Percentiles rank a stretch among this genome's conserved stretches.
Conservation (phyloP, 2,888 invertebrate genomes). For the Tetrapedia diversipes region DNA sequence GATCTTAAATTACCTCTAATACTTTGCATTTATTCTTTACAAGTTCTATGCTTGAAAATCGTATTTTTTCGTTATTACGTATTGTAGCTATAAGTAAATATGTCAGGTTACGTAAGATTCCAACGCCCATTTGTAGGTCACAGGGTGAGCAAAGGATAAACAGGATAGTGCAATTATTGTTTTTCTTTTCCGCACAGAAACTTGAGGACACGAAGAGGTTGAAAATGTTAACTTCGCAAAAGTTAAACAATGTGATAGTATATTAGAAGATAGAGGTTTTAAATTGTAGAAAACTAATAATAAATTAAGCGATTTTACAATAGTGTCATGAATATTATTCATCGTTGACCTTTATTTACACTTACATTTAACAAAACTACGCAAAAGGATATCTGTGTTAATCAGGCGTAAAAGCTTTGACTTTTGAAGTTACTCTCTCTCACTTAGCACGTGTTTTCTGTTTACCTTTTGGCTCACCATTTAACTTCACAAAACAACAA, state of each 20-base stretch:
- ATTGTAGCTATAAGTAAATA: slow-evolving; percentile 9
- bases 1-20: background rate
- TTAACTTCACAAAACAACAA: no score
- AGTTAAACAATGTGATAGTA: background rate
- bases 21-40: background rate
- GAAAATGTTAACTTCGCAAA: background rate
- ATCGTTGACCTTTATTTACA: background rate
- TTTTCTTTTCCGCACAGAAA: background rate
- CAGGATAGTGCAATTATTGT: background rate
- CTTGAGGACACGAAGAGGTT: background rate
- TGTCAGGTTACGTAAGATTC: slow-evolving; percentile 48
- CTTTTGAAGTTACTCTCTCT: background rate
- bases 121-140: slow-evolving; percentile 59
- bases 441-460: no score
- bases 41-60: background rate
- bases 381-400: background rate
- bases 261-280: no score
- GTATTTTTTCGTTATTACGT: background rate
- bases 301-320: background rate
- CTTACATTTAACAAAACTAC: background rate
- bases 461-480: no score
- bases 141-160: slow-evolving; percentile 31
- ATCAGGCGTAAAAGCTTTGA: background rate
- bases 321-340: background rate
- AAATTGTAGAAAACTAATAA: no score